Base-by-base conservation (phyloP, 2,113 vertebrate species). In the Ranitomeya variabilis region DNA sequence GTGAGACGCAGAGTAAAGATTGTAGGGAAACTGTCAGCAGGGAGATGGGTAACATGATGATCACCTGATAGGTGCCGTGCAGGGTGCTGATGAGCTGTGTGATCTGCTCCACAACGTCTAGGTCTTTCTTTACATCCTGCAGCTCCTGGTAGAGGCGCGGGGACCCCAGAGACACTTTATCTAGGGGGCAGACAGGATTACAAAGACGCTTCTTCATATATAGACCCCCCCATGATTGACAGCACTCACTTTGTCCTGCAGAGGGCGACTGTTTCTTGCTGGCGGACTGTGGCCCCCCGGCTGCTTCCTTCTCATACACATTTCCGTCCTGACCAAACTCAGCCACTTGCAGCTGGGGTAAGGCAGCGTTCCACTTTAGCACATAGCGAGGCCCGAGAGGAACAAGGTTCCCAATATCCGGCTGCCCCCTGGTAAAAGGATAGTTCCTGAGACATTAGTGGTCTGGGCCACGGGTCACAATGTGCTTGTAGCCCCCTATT, bases 91-190 rank as follows among this genome's bases (percentile, higher is more conserved):
- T 95, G 0, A 99, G 95, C 9, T 96, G 94, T 0, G 97, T 97
- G 89, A 99, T 98, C 91, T 98, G 96, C 85, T 98, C 97, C 90
- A 99, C 97, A 71, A 99, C 97, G 0, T 95, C 96, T 85, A 99
- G 94, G 92, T 99, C 98, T 69, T 98, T 96, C 86, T 99, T 97
- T 21, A 99, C 93, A 71, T 97, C 97, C 93, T 98, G 97, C 51
- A 99, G 97, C 91, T 99, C 97, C 93, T 99, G 97, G 94, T 97
- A 99, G 60, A 99, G 97, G 51, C 97, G 95, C 0, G 98, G 97
- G 0, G 98, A 98, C 0, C 98, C 97, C 91, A 99, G 92, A 87
- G 96, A 94, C 15, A 96, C 94, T 92, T 96, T 99, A 86, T 96
- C 98, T 99, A 89, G 62, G 55, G 31, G 67, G 86, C 60, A 31